Evolutionary conservation across 2,888 invertebrate species (phyloP), one percentile per base, ranked within the genome.

Genomic region (Cephus pygmeus): DNA sequence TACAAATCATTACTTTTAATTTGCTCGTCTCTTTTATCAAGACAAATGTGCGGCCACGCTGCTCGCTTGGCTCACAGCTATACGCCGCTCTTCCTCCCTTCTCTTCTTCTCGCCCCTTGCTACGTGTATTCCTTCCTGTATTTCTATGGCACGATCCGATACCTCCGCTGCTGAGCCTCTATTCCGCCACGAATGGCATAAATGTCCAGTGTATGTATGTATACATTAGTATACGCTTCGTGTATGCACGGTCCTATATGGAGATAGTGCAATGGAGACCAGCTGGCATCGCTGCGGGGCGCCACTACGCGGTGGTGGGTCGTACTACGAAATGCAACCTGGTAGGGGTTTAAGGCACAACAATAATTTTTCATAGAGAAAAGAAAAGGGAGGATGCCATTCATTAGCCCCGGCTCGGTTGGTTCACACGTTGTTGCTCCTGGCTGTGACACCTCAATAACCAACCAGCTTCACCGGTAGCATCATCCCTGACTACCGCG

Each of bases 1-100:
- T 90, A 91, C 91, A 90, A 91, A 91, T 91, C 91, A 91, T 91
- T 91, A 91, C 90, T 91, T 91, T 91, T 91, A 91, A 91, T 91
- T 91, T 91, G 88, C 88, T 85, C 86, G 78, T 85, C 85, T 84
- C 86, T 84, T 87, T 88, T 87, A 88, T 88, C 86, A 89, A 88
- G 89, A 89, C 87, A 86, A 88, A 89, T 88, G 88, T 83, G 83
- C 75, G 34, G 73, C n/a, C 35, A 34, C 71, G 33, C 69, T 23
- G 73, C 69, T 56, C 76, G 78, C 12, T 73, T 69, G 56, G 69
- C 31, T 31, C 35, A 30, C 56, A 30, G 73, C 40, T 71, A 31
- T 11, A 33, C 9, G 30, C 30, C 12, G 71, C 71, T 30, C 71
- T 30, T 30, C 3, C 33, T 12, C 71, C 71, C 23, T 56, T 34